Base-by-base conservation (phyloP, 2,888 invertebrate species). In the Eupithecia insigniata region DNA sequence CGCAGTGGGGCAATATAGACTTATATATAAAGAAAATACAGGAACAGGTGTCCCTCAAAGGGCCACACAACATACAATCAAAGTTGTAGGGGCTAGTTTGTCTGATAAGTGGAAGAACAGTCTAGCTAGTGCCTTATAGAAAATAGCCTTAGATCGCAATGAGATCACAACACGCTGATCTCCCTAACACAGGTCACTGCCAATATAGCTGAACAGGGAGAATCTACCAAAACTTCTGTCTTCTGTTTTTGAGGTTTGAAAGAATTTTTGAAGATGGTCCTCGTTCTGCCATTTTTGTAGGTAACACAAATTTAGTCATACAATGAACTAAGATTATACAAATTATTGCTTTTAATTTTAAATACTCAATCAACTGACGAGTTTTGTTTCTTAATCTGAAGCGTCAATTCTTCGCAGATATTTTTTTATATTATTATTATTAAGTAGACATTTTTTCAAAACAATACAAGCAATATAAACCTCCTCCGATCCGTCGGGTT, bases 301-400 rank as follows among this genome's bases (percentile, higher is more conserved):
- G 2, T 26, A 3, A 51, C 30, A 58, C 28, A 55, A 18, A 66
- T 55, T 28, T 55, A 67, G 62, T 73, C 70, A 65, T 64, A 67
- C 32, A 73, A 69, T 74, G 69, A 74, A 74, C 69, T 58, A 61
- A 65, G 34, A 16, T 36, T 43, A 60, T 39, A 67, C 70, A 66
- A 65, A 36, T 10, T 26, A 22, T 66, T 62, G 62, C 67, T 67
- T 67, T 32, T 36, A 64, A 66, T 66, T 67, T 66, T 68, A 66
- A 67, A 61, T 69, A 55, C 55, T 64, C 61, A 67, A 73, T 62
- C 69, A 74, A 55, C 62, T 67, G 69, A 64, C 28, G 28, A 68
- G 18, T 46, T 69, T 64, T 34, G 28, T 22, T 69, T 71, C 26
- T 8, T 71, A 74, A 74, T 74, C 74, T 71, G 71, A 74, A 74